Percentiles rank a stretch among this genome's conserved stretches.
These are phyloP conservation scores for Guaruba guarouba DNA, from an alignment of 2,113 vertebrate genomes.

Conservation along the genomic window DNA sequence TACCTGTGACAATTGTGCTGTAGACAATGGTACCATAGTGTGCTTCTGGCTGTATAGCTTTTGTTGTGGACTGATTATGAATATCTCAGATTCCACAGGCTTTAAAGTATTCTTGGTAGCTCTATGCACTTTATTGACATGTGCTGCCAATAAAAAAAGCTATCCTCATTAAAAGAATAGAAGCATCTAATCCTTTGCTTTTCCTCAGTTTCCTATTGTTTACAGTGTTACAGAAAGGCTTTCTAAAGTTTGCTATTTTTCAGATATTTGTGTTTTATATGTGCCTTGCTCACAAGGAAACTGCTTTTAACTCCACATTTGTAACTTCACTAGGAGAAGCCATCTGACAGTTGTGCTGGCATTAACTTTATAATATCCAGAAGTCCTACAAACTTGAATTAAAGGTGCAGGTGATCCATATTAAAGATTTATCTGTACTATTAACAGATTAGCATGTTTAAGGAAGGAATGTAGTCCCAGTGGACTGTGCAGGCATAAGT, in stretches of 20 bases:
- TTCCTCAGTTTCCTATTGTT: not conserved
- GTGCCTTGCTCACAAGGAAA: not conserved
- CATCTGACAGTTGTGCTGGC: not conserved
- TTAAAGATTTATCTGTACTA: not conserved
- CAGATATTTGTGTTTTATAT: not conserved
- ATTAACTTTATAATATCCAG: not conserved
- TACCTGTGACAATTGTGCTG: not conserved
- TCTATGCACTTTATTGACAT: not conserved
- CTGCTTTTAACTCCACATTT: not conserved
- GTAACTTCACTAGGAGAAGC: not conserved
- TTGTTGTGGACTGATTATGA: not conserved
- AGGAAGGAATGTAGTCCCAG: not conserved
- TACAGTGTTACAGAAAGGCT: not conserved
- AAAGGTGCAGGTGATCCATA: not conserved
- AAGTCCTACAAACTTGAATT: not conserved
- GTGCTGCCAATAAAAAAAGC: conserved; percentile 27
- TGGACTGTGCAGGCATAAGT: not conserved
- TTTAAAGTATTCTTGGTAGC: conserved; percentile 23
- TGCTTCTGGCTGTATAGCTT: not conserved
- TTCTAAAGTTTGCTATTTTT: not conserved
- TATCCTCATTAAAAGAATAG: conserved; percentile 14
- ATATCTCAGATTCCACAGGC: not conserved
- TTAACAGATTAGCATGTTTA: not conserved
- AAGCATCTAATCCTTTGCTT: not conserved
- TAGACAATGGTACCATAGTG: not conserved